Percentiles rank a stretch among this genome's conserved stretches.
Conservation (phyloP, 2,113 vertebrate species). For the Psilopsiagon aymara region DNA sequence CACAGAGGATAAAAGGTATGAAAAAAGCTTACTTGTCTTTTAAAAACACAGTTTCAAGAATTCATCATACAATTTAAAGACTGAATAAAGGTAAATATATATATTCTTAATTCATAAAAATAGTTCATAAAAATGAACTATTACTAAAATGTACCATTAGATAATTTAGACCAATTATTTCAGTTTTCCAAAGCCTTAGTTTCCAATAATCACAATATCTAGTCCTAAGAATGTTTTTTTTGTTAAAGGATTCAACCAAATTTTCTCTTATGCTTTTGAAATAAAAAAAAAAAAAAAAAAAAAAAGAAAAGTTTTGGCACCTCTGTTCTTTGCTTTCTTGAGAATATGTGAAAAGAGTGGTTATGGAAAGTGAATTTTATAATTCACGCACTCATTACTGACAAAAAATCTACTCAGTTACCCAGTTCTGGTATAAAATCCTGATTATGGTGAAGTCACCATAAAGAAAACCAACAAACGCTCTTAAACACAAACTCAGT, state of each 20-base stretch:
- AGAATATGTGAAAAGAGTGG: neutral
- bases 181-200: neutral
- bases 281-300: neutral
- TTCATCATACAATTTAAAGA: neutral
- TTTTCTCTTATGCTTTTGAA: neutral
- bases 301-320: neutral
- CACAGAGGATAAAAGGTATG: conserved; percentile 10
- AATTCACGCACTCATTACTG: neutral
- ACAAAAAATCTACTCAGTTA: neutral
- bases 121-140: neutral
- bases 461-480: neutral
- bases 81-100: neutral
- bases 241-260: neutral
- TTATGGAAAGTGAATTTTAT: neutral
- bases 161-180: neutral
- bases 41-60: neutral
- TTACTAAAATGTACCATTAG: neutral
- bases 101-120: neutral
- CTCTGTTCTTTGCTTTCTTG: neutral
- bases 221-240: neutral
- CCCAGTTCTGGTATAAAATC: neutral
- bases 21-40: neutral
- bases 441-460: neutral
- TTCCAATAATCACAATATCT: neutral
- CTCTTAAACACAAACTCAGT: neutral